Percentiles rank a stretch among this genome's conserved stretches.
Evolutionary conservation across 2,888 invertebrate genomes (phyloP).

Genomic region (Mactromeris polynyma): DNA sequence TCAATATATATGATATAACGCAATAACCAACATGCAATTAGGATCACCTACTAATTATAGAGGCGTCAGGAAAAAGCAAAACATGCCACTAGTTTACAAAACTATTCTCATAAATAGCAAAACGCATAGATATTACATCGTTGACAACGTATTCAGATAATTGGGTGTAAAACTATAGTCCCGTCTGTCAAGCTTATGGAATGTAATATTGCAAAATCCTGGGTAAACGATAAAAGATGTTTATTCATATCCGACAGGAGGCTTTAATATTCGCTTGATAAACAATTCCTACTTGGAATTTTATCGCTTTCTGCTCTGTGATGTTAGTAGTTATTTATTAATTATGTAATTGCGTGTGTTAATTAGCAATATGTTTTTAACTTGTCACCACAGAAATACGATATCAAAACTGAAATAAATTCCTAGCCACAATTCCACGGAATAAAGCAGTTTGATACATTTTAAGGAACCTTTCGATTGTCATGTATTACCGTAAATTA

Average conservation of each 20-base stretch:
- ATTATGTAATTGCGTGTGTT: neutral
- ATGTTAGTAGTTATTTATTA: no score
- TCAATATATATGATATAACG: neutral
- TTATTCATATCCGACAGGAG: no score
- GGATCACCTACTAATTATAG: neutral
- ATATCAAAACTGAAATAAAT: neutral
- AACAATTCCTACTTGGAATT: no score
- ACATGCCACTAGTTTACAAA: neutral
- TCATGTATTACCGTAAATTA: no score
- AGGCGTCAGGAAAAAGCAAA: neutral
- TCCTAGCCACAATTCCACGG: neutral
- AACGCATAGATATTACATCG: neutral
- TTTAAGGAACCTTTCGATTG: no score
- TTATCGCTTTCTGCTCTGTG: no score
- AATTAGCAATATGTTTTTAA: neutral
- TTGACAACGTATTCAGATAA: neutral
- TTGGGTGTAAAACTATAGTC: neutral
- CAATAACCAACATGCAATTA: neutral
- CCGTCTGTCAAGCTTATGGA: neutral
- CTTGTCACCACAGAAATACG: neutral
- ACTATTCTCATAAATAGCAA: neutral
- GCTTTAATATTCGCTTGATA: no score
- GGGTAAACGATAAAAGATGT: no score
- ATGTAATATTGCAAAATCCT: no score
- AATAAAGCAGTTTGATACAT: neutral